Base-by-base conservation (phyloP, 2,113 vertebrate species). In the Caracal caracal region DNA sequence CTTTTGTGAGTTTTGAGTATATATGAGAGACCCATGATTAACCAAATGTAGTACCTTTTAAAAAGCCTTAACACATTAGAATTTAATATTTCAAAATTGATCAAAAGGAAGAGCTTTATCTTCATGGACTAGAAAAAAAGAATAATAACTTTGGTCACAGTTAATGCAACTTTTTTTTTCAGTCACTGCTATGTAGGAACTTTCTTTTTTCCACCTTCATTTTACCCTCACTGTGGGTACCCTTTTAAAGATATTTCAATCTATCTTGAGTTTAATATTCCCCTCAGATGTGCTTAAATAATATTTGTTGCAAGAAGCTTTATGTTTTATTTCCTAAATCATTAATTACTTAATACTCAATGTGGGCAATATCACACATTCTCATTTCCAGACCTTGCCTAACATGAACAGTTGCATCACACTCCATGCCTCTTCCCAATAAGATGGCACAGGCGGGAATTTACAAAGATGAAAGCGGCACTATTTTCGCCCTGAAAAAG, bases 1-100 rank as follows among this genome's bases (percentile, higher is more conserved):
- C 22, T 93, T 51, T 81, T 63, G 37, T 86, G 85, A 90, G 33
- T 24, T 87, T 90, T 87, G 0, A 70, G 1, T 70, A 33, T 19
- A 12, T 70, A 40, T 68, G 33, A 83, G 6, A 70, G 43, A 88
- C 4, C 30, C 12, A 65, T 76, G 33, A 76, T 88, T 76, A 86
- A 63, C 13, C 15, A 63, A 84, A 71, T 76, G 16, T 5, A 59
- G 37, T 86, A 51, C 3, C 13, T 19, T 49, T 81, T n/a, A 33
- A 92, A 81, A 22, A 43, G 5, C 4, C 10, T 86, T 10, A n/a
- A 65, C 10, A 35, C 63, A 28, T 30, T 68, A 37, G 15, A 59
- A 33, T 73, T n/a, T 9, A 91, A 35, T 66, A 71, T 91, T 90
- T 94, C 65, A 86, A 85, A 90, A 63, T 53, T 90, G 6, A n/a